These are phyloP conservation scores for Lasiommata megera DNA, from an alignment of 2,888 invertebrate genomes.

Conservation along the genomic window DNA sequence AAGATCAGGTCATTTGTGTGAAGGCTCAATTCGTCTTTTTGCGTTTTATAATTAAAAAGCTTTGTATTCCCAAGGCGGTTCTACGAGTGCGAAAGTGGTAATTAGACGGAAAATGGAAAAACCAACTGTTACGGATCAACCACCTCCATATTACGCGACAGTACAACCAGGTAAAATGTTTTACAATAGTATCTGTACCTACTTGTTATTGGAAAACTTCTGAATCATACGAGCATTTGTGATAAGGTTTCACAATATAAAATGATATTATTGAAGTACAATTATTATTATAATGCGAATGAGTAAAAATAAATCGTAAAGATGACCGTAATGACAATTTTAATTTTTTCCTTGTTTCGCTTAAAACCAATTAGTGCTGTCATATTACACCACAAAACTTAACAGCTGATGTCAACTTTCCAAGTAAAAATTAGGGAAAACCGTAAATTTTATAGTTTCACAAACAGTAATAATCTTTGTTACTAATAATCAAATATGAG, in stretches of 20 bases:
- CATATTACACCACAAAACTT: too few relatives aligned
- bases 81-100: conserved; percentile 15
- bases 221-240: conserved; percentile 49
- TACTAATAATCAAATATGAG: too few relatives aligned
- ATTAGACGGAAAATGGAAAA: conserved; percentile 57
- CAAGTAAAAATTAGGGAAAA: too few relatives aligned
- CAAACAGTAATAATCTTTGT: too few relatives aligned
- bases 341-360: not conserved
- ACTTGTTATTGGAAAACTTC: conserved; percentile 35
- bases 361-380: not conserved
- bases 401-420: too few relatives aligned
- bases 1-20: too few relatives aligned
- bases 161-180: conserved; percentile 51
- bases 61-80: not conserved
- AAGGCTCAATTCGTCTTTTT: conserved; percentile 7
- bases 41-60: not conserved
- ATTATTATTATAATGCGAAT: too few relatives aligned
- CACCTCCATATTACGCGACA: conserved; percentile 78
- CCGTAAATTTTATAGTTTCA: too few relatives aligned
- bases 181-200: conserved; percentile 11
- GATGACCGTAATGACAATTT: not conserved
- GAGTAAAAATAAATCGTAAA: too few relatives aligned
- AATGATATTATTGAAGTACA: too few relatives aligned
- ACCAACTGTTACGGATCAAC: conserved; percentile 63
- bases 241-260: conserved; percentile 22